Conservation (phyloP, 2,113 vertebrate species). For the Zosterops borbonicus region DNA sequence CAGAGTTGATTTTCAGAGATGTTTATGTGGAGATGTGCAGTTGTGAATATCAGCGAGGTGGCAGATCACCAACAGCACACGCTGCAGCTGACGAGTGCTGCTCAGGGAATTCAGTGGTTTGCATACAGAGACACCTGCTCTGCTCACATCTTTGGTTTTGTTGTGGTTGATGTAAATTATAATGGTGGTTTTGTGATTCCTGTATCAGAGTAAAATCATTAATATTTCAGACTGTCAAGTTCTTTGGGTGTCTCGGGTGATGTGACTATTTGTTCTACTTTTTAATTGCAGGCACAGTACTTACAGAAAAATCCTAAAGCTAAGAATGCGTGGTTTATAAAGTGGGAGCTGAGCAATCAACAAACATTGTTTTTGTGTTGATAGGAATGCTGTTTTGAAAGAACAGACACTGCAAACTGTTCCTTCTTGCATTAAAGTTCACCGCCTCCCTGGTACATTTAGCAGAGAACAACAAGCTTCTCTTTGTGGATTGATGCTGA, state of each 20-base stretch:
- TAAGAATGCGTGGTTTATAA: neutral
- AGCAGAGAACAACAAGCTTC: neutral
- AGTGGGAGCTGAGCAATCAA: neutral
- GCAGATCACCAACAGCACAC: neutral
- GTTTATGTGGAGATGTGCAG: neutral
- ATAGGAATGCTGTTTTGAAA: conserved; percentile 24
- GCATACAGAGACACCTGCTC: neutral
- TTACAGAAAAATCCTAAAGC: neutral
- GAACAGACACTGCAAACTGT: conserved; percentile 22
- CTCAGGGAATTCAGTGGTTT: neutral
- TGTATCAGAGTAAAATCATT: neutral
- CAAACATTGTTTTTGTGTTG: neutral
- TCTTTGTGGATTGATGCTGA: neutral
- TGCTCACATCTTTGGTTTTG: neutral
- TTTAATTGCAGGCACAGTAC: neutral
- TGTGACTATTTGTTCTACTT: neutral
- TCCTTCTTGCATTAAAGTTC: conserved; percentile 5
- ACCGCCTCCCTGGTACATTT: neutral
- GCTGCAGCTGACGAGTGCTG: neutral
- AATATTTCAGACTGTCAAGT: neutral
- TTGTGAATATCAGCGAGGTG: neutral
- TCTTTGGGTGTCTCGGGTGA: neutral
- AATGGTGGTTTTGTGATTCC: neutral
- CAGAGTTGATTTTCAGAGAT: neutral
- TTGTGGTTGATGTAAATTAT: neutral